Evolutionary conservation across 2,888 invertebrate genomes (phyloP), one percentile per base, ranked within the genome.

Genomic region (Thera obeliscata): DNA sequence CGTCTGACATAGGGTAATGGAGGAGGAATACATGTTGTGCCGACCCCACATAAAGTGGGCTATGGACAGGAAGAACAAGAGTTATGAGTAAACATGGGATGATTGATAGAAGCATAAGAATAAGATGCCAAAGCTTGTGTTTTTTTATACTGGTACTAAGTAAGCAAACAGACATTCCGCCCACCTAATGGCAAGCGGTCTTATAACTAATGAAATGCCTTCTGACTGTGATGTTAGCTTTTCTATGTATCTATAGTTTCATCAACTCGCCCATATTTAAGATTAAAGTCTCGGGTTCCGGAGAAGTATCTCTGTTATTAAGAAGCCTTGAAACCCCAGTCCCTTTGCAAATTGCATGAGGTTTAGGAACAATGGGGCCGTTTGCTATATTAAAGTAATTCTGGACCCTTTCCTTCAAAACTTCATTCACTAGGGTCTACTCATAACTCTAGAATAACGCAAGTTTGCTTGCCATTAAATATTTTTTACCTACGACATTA

Each of bases 311-410:
- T 52, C 33, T 54, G 41, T 59, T 60, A 60, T 60, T 61, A 61
- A 61, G 60, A 61, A 52, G 52, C 41, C 60, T 22, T 41, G 41
- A 11, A 61, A 54, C 22, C 60, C 57, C 35, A 59, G 12, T 49
- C 60, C 52, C 56, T 56, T 48, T 61, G 38, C 46, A 49, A 52
- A 22, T 52, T 38, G 60, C 46, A 48, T 41, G 52, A 52, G 52
- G 33, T 52, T 60, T 52, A 43, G 41, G 52, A 61, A 61, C 43
- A 41, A 54, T 33, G 22, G 43, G 41, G 33, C 52, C 41, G 60
- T 61, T 52, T 52, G 22, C 52, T 49, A 49, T 58, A 33, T 48
- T 49, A 61, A 52, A 41, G 60, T 52, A 61, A 52, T 50, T 11
- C 41, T 33, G 41, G 38, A 60, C 60, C 60, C 22, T 52, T 22